Base-by-base conservation (phyloP, 2,797 vertebrate species). In the Aselliscus stoliczkanus region DNA sequence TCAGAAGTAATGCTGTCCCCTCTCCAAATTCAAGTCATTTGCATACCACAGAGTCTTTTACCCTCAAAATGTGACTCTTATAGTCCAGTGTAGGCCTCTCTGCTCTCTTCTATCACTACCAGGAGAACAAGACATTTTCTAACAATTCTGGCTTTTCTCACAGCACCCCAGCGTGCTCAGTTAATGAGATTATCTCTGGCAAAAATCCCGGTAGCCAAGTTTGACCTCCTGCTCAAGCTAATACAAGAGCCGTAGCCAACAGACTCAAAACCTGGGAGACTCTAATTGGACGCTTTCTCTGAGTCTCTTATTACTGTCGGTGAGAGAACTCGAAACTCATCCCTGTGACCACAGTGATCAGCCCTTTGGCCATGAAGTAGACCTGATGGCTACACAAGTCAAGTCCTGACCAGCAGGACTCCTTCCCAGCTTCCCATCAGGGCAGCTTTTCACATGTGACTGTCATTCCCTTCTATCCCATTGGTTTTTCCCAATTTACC, bases 131-230 rank as follows among this genome's bases (percentile, higher is more conserved):
- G 42, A 70, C 44, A 23, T 77, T 88, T 88, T 92, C 34, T 91
- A 56, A 76, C 42, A 80, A 34, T 42, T 89, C 56, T 56, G n/a
- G 25, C n/a, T 92, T 89, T 82, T 75, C 70, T 92, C 25, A 34
- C 50, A n/a, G 8, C 4, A 70, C 29, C 52, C 69, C 37, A 92
- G 18, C 52, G 84, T 34, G 39, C 85, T 93, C 64, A 89, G 31
- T 84, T 94, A 75, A 80, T 86, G 73, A 94, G 65, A 89, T 89
- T 70, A 89, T 92, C 12, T 88, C 79, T 89, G 50, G 58, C 91
- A 95, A 89, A 93, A 89, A 44, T 90, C 82, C 70, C 77, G n/a
- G 13, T 34, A 83, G 31, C 52, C 42, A 79, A 50, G 37, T 88
- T 70, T 64, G 44, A 93, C 79, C 60, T 73, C 60, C 70, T 88